These are phyloP conservation scores for Melipona beecheii DNA, from an alignment of 2,888 invertebrate genomes.

Conservation along the genomic window DNA sequence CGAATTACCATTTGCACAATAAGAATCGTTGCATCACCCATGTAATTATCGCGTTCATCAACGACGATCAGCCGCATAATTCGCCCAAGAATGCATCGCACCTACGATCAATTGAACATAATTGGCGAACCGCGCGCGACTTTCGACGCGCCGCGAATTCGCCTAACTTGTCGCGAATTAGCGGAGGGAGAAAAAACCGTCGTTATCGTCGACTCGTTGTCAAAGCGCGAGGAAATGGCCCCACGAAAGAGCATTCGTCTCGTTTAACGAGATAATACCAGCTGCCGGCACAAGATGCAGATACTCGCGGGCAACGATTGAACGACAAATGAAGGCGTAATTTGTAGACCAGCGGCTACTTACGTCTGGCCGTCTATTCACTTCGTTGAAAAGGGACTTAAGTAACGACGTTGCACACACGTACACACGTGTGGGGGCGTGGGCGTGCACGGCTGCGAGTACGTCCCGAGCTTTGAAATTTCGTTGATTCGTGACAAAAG, in stretches of 20 bases:
- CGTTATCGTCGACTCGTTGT: conserved; percentile 3
- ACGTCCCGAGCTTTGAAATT: neutral
- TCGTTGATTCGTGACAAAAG: neutral
- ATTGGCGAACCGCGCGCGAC: conserved; percentile 27
- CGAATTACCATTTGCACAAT: too few species aligned
- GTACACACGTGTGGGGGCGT: neutral
- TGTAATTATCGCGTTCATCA: conserved; percentile 37
- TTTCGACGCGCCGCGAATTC: conserved; percentile 3
- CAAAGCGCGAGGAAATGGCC: conserved; percentile 15
- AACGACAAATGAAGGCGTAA: conserved; percentile 73
- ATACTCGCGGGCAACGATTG: conserved; percentile 65
- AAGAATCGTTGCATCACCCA: conserved; percentile 38
- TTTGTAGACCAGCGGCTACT: conserved; percentile 67
- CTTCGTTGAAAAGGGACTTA: conserved; percentile 6
- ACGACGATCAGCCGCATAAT: conserved; percentile 19
- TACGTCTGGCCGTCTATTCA: neutral
- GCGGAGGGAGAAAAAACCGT: neutral
- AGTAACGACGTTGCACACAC: neutral
- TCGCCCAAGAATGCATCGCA: conserved; percentile 41
- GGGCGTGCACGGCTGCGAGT: neutral
- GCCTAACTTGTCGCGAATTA: neutral
- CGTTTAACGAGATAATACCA: conserved; percentile 55
- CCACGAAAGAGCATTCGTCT: conserved; percentile 47
- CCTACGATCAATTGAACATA: conserved; percentile 59
- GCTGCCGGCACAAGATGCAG: conserved; percentile 49